These are phyloP conservation scores for human (Homo sapiens) DNA, from an alignment of 2,113 vertebrate species.

Conservation along the genomic window GRCh38 chr3:70830001-70830500, in stretches of 20 bases:
- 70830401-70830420: constrained; percentile 31
- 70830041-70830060: too few relatives aligned
- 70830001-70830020: too few relatives aligned
- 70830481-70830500: neutral
- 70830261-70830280: neutral
- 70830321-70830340: neutral
- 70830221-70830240: neutral
- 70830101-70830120: too few relatives aligned
- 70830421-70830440: neutral
- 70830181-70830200: neutral
- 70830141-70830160: neutral
- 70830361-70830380: neutral
- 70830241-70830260: neutral
- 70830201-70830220: neutral
- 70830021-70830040: too few relatives aligned
- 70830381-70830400: neutral
- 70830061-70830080: too few relatives aligned
- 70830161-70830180: neutral
- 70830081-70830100: too few relatives aligned
- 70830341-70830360: neutral
- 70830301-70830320: neutral
- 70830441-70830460: neutral
- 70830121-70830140: too few relatives aligned
- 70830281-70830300: neutral
- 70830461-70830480: neutral